Evolutionary conservation across 2,888 invertebrate genomes (phyloP), one percentile per base, ranked within the genome.

Genomic region (Colostygia pectinataria): DNA sequence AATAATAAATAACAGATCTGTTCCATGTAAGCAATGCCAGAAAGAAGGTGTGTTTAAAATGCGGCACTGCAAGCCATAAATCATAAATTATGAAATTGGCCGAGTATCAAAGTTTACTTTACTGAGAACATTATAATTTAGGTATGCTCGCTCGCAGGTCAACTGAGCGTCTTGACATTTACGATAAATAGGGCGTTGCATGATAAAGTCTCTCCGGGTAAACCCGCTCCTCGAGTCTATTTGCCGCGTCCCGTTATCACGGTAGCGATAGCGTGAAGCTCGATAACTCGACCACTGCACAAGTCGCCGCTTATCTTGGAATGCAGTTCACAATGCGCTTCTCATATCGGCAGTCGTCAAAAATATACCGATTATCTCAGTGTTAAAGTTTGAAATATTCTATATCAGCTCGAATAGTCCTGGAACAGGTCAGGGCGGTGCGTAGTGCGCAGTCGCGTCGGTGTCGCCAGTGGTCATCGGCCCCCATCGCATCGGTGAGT

Each of bases 401-500:
- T 59, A 56, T 60, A 60, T 55, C 2, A 58, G 55, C 65, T 68
- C 63, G 50, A 66, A 66, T 68, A 70, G 70, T 57, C 59, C 58
- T 66, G 67, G 68, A 74, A 68, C 68, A 65, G 65, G 74, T 74
- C 62, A 58, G 59, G 57, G 57, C 59, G 73, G 69, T 64, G 63
- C 63, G 69, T 65, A 58, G 66, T 57, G 59, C 68, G 37, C 54
- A 5, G 37, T 15, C 40, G 40, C 57, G 65, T 54, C 68, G 65
- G 72, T 73, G 79, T 75, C 74, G 72, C 68, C 65, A 48, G 68
- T 88, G 89, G 89, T 90, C 89, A 88, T 82, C 88, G 89, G 81
- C 89, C 88, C 64, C 83, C n/a, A n/a, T n/a, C n/a, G n/a, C 70
- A 71, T 70, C 78, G 84, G 82, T 85, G 67, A 83, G 87, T 86